Percentiles rank a stretch among this genome's conserved stretches.
Conservation (phyloP, 2,113 vertebrate genomes). For the Tauraco erythrolophus region DNA sequence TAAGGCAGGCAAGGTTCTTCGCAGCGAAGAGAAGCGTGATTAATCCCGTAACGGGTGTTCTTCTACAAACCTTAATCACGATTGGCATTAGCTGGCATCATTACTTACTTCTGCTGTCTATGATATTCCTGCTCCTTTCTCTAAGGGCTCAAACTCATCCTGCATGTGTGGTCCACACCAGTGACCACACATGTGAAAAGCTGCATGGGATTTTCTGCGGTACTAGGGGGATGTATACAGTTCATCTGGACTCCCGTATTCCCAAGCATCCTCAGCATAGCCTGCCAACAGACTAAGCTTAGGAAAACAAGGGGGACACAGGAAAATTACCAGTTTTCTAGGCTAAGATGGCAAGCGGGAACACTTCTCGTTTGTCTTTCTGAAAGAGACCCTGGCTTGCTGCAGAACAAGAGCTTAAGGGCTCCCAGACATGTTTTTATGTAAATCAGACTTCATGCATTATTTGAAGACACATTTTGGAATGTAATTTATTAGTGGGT, state of each 20-base stretch:
- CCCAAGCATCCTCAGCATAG: neutral
- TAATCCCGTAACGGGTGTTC: neutral
- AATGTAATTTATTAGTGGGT: slow-evolving; percentile 40
- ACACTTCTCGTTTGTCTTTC: neutral
- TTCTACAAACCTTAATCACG: neutral
- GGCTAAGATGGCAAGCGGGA: neutral
- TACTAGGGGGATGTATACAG: neutral
- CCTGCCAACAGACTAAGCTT: neutral
- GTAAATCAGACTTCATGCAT: slow-evolving; percentile 8
- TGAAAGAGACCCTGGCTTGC: neutral
- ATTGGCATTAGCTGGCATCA: neutral
- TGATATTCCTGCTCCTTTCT: neutral
- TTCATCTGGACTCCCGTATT: neutral
- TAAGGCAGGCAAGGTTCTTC: neutral
- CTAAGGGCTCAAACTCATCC: neutral
- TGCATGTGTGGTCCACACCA: neutral
- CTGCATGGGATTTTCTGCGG: fast-evolving
- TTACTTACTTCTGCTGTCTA: neutral
- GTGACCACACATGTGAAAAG: neutral
- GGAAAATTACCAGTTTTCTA: neutral
- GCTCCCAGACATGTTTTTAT: slow-evolving; percentile 29
- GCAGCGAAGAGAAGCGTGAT: fast-evolving
- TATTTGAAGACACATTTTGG: slow-evolving; percentile 43
- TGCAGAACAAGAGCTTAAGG: neutral
- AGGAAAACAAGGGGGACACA: neutral